These are phyloP conservation scores for Trigoniulus corallinus DNA, from an alignment of 1,140 invertebrate species.

Conservation along the genomic window DNA sequence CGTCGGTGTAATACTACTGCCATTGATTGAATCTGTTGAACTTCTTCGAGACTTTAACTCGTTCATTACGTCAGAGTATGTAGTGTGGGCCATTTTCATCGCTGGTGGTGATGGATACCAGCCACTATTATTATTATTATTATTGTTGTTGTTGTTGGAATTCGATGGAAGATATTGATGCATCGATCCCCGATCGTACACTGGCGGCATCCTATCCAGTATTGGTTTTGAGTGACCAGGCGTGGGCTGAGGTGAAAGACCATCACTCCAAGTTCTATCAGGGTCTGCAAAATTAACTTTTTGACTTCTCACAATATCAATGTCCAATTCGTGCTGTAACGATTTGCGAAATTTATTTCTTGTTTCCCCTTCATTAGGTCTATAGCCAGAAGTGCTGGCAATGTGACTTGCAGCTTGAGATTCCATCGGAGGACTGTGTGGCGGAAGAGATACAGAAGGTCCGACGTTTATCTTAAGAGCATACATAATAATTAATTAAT, in stretches of 20 bases:
- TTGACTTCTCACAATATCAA: not conserved
- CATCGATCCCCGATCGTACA: not conserved
- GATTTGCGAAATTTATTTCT: too few relatives aligned
- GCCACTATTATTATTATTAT: not conserved
- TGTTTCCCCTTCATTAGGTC: too few relatives aligned
- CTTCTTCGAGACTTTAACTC: constrained; percentile 33
- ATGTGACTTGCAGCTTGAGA: too few relatives aligned
- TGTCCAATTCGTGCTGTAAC: too few relatives aligned
- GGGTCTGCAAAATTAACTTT: constrained; percentile 3
- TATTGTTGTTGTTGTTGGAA: not conserved
- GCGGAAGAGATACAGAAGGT: too few relatives aligned
- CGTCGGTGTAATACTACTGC: not conserved
- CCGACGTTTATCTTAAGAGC: too few relatives aligned
- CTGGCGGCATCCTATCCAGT: not conserved
- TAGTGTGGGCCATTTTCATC: constrained; percentile 22
- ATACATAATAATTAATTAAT: too few relatives aligned
- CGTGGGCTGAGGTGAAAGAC: constrained; percentile 9
- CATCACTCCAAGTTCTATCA: constrained; percentile 6
- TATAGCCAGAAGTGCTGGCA: too few relatives aligned
- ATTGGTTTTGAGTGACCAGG: not conserved
- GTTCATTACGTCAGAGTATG: constrained; percentile 36
- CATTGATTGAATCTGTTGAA: constrained; percentile 14
- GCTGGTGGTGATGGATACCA: constrained; percentile 3
- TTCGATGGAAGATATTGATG: too few relatives aligned
- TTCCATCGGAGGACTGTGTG: too few relatives aligned